Percentiles rank a stretch among this genome's conserved stretches.
These are phyloP conservation scores for Latrodectus hesperus DNA, from an alignment of 2,888 invertebrate species.

Conservation along the genomic window DNA sequence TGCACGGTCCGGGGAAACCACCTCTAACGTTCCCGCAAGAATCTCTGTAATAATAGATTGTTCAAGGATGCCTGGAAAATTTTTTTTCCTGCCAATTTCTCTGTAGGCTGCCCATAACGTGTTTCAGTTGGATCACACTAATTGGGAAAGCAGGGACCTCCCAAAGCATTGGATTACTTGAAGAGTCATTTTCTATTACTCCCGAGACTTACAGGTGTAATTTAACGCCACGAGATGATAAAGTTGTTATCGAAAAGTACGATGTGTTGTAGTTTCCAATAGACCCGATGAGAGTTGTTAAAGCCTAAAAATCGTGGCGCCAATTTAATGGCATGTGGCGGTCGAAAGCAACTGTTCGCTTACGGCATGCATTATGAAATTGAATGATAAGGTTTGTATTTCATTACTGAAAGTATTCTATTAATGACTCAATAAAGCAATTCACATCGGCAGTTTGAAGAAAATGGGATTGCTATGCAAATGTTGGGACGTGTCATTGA, in stretches of 20 bases:
- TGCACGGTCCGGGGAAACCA: background rate
- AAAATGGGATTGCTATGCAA: too few relatives aligned
- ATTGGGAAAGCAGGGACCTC: conserved; percentile 14
- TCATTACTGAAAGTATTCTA: too few relatives aligned
- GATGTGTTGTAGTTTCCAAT: conserved; percentile 17
- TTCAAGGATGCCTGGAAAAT: background rate
- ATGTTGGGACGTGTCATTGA: too few relatives aligned
- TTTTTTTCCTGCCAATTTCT: background rate
- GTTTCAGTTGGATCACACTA: background rate
- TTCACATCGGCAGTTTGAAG: too few relatives aligned
- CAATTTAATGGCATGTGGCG: conserved; percentile 2
- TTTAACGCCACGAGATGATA: conserved; percentile 12
- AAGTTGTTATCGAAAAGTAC: conserved; percentile 33
- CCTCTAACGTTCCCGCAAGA: background rate
- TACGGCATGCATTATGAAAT: too few relatives aligned
- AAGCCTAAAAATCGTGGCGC: conserved; percentile 3
- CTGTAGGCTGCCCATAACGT: background rate
- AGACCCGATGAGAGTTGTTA: conserved; percentile 1
- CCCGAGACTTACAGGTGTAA: conserved; percentile 3
- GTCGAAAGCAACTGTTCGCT: background rate
- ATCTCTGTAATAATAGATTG: background rate
- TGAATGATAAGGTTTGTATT: too few relatives aligned
- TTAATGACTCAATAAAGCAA: too few relatives aligned
- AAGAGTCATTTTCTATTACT: conserved; percentile 4
- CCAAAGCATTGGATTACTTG: conserved; percentile 5